phyloP scores from a whole-genome alignment of 2,888 invertebrate species.

The Eurytoma adleriae region DNA sequence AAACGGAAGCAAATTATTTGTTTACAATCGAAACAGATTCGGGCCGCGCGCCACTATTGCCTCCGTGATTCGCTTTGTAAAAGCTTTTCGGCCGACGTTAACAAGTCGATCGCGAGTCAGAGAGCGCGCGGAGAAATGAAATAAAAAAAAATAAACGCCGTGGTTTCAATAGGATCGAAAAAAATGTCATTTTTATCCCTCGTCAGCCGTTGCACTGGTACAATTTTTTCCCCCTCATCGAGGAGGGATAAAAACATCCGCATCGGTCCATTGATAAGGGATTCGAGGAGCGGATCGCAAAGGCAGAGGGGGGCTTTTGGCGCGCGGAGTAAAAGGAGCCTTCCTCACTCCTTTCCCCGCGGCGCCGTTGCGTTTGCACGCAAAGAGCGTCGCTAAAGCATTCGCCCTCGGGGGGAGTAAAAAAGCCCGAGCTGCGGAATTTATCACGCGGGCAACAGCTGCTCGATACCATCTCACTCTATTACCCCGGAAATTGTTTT shows the following conservation, averaged over 20 bases:
- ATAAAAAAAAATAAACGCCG: not conserved
- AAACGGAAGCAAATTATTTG: conserved; percentile 28
- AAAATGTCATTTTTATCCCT: no score
- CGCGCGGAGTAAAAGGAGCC: no score
- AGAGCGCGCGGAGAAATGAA: not conserved
- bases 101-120: conserved; percentile 1
- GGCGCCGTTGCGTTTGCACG: conserved; percentile 39
- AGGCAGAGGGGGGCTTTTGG: no score
- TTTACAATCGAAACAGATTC: conserved; percentile 27
- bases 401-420: not conserved
- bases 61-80: conserved; percentile 7
- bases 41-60: not conserved
- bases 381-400: conserved; percentile 27
- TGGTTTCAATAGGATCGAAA: not conserved
- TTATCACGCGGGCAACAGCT: conserved; percentile 45
- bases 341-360: conserved; percentile 3
- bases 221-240: no score
- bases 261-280: no score
- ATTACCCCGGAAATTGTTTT: conserved; percentile 49
- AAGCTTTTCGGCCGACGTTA: conserved; percentile 33
- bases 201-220: no score
- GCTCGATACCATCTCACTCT: conserved; percentile 44
- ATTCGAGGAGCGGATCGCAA: no score
- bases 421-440: conserved; percentile 28
- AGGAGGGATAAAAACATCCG: no score